Evolutionary conservation across 37 sponge, comb jelly and placozoan genomes (phyloP), one percentile per base, ranked within the genome.

Genomic region (Geodia barretti): DNA sequence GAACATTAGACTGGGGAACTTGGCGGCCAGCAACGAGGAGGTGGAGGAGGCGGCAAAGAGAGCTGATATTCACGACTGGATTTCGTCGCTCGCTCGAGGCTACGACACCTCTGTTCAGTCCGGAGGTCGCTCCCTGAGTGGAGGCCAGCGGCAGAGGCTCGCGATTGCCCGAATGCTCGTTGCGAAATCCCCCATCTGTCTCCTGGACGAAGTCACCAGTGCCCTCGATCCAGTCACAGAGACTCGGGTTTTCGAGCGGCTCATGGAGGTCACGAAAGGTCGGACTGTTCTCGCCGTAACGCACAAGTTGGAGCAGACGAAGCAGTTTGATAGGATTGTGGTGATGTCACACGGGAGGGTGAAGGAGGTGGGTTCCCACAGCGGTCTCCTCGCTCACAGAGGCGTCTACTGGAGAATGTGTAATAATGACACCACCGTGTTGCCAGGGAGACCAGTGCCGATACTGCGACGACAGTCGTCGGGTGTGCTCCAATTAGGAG

Each of bases 131-230:
- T 66, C 80, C 1, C 79, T 90, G 41, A 84, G 85, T 40, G 79
- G 84, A 26, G 90, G 90, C 1, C 85, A 84, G 73, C 72, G 33
- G 59, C 90, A 84, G 81, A 37, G 85, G 20, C 41, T 90, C 17
- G 90, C 85, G 1, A 42, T 90, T 39, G 90, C 90, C 23, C 79
- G 90, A 37, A 68, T 84, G 79, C 43, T 90, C 43, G 38, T 90
- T 33, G 47, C 66, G 35, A 41, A 77, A 4, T 71, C 90, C 1
- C 74, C 79, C 8, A 67, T 90, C 20, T 62, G 79, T 5, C 39
- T 90, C 2, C 41, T 90, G 60, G 90, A 90, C 68, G 90, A 90
- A 62, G 75, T 84, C 35, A 90, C 85, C 3, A 79, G 80, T 76
- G 85, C 80, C 32, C 77, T 84, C 5, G 90, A 90, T 66, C 90